Evolutionary conservation across 2,113 vertebrate genomes (phyloP).

Genomic region (Anser cygnoides): DNA sequence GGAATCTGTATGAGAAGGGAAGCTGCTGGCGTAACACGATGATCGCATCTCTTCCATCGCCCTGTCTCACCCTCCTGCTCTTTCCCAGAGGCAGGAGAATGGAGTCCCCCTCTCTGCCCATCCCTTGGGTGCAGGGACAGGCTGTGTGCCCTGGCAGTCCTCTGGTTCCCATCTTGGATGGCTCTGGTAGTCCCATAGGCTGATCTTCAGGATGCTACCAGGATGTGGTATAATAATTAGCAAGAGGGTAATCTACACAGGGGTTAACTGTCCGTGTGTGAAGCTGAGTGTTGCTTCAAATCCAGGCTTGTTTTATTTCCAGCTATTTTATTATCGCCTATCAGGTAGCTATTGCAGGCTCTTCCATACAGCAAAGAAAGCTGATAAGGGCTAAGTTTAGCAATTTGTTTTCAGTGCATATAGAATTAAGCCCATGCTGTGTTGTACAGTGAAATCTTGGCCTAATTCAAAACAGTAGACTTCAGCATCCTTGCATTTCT

Average conservation of each 20-base stretch:
- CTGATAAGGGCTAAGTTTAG: background rate
- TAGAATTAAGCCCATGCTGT: background rate
- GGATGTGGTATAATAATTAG: background rate
- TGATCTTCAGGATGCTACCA: background rate
- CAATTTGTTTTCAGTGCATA: background rate
- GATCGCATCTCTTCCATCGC: fast-evolving
- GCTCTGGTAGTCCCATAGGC: background rate
- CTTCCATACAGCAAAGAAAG: background rate
- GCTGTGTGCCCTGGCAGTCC: background rate
- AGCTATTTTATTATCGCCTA: background rate
- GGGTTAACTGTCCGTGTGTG: fast-evolving
- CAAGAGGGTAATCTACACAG: fast-evolving
- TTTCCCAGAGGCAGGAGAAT: background rate
- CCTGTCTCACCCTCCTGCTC: background rate
- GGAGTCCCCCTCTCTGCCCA: background rate
- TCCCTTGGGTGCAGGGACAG: background rate
- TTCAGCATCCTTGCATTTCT: background rate
- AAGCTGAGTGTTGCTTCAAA: background rate
- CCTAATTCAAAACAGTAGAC: background rate
- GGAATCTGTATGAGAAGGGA: background rate
- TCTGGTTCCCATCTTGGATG: background rate
- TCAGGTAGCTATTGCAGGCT: background rate
- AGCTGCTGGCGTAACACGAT: background rate
- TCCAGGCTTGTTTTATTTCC: background rate
- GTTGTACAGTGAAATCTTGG: background rate